These are phyloP conservation scores for Dendronephthya gigantea DNA, from an alignment of 64 coral and sea anemone genomes.

Conservation along the genomic window DNA sequence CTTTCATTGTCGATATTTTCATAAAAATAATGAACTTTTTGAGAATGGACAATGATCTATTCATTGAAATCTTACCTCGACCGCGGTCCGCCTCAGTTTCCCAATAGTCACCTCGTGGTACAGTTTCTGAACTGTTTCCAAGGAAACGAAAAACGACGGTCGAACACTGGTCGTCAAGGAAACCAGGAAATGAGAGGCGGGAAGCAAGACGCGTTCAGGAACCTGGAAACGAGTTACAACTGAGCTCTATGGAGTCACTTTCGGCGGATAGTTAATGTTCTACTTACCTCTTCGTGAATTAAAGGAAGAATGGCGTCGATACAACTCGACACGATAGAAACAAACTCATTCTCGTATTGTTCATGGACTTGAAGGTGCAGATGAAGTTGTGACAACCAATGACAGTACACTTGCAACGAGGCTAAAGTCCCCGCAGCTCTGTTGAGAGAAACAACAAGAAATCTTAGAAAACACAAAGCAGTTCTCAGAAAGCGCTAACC, in stretches of 20 bases:
- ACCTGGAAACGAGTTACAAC: constrained; percentile 41
- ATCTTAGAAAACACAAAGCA: neutral
- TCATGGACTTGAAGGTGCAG: constrained; percentile 71
- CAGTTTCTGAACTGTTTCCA: constrained; percentile 76
- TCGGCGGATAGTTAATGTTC: neutral
- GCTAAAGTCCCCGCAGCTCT: constrained; percentile 85
- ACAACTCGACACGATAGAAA: constrained; percentile 60
- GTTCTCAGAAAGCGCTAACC: neutral
- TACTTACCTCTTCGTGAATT: constrained; percentile 68
- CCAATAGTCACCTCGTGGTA: constrained; percentile 80
- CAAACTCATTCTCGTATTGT: constrained; percentile 87
- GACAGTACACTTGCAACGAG: constrained; percentile 78
- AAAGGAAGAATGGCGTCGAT: constrained; percentile 73
- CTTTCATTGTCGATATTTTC: neutral
- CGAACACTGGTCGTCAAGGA: constrained; percentile 86
- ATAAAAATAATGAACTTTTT: neutral
- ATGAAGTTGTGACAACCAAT: constrained; percentile 87
- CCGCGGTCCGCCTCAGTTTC: constrained; percentile 40
- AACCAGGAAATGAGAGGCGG: constrained; percentile 83
- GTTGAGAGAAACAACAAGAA: neutral
- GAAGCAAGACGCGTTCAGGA: constrained; percentile 65
- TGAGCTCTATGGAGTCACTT: neutral
- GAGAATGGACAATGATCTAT: neutral
- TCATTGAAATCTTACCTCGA: constrained; percentile 38
- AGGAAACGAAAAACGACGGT: constrained; percentile 77